Evolutionary conservation across 2,113 vertebrate genomes (phyloP).

Genomic region (Taurulus bubalis): DNA sequence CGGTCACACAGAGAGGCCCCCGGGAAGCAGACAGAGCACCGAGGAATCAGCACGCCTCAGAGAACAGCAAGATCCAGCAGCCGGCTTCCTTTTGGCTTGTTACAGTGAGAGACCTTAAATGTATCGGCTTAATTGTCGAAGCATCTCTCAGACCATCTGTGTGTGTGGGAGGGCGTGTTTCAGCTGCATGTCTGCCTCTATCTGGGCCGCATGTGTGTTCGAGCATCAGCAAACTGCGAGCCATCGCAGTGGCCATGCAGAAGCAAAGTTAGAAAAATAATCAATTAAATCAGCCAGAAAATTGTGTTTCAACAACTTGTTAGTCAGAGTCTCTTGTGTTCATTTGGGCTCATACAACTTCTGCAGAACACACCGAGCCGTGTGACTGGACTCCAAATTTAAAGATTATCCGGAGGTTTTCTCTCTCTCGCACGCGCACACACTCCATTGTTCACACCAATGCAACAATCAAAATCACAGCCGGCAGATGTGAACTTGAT

Average conservation of each 20-base stretch:
- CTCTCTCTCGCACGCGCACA: neutral
- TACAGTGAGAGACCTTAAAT: conserved; percentile 62
- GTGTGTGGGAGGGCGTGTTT: conserved; percentile 30
- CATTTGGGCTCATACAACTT: conserved; percentile 31
- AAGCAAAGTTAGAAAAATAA: conserved; percentile 51
- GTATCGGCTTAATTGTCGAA: conserved; percentile 64
- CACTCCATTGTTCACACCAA: neutral
- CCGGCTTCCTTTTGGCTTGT: conserved; percentile 59
- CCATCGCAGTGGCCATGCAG: neutral
- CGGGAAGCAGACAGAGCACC: conserved; percentile 26
- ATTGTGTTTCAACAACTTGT: conserved; percentile 58
- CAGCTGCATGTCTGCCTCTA: conserved; percentile 32
- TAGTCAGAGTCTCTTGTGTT: conserved; percentile 26
- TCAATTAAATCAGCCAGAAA: conserved; percentile 61
- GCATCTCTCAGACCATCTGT: conserved; percentile 71
- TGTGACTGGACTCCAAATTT: conserved; percentile 57
- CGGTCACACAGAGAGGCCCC: conserved; percentile 60
- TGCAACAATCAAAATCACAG: conserved; percentile 45
- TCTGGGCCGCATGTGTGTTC: conserved; percentile 6
- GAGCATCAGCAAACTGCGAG: conserved; percentile 20
- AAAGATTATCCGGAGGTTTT: conserved; percentile 49
- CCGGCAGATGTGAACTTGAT: conserved; percentile 27
- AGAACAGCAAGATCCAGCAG: conserved; percentile 49
- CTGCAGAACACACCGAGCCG: conserved; percentile 13
- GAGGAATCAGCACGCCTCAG: conserved; percentile 50